phyloP scores from a whole-genome alignment of 2,797 vertebrate species.

The Halcyon smyrnensis region DNA sequence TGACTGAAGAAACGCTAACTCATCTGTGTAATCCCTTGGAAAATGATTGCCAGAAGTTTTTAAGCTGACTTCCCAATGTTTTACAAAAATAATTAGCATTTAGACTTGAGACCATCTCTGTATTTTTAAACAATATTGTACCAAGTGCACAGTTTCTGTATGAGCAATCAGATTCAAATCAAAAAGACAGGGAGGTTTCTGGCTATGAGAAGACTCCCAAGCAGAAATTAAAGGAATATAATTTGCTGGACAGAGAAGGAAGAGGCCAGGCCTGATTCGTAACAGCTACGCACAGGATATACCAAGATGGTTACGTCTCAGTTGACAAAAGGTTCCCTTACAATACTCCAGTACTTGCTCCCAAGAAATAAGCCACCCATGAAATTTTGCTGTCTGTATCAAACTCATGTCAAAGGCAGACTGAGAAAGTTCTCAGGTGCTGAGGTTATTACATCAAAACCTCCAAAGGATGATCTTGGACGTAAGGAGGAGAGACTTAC shows the following conservation, averaged over 20 bases:
- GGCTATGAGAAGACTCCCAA: background rate
- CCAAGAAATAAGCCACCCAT: background rate
- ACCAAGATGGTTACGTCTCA: background rate
- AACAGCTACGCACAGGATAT: background rate
- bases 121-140: background rate
- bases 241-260: background rate
- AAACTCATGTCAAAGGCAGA: background rate
- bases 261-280: background rate
- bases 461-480: background rate
- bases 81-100: background rate
- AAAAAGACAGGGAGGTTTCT: background rate
- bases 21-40: background rate
- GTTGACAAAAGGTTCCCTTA: background rate
- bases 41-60: background rate
- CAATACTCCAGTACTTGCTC: background rate
- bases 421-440: background rate
- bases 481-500: conserved; percentile 17
- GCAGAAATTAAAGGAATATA: background rate
- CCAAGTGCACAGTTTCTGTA: background rate
- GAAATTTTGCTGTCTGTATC: background rate
- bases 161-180: background rate
- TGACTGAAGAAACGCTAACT: background rate
- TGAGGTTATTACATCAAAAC: conserved; percentile 37
- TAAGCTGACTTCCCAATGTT: background rate
- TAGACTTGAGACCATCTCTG: background rate